Evolutionary conservation across 2,797 vertebrate genomes (phyloP).

Genomic region (Characodon lateralis): DNA sequence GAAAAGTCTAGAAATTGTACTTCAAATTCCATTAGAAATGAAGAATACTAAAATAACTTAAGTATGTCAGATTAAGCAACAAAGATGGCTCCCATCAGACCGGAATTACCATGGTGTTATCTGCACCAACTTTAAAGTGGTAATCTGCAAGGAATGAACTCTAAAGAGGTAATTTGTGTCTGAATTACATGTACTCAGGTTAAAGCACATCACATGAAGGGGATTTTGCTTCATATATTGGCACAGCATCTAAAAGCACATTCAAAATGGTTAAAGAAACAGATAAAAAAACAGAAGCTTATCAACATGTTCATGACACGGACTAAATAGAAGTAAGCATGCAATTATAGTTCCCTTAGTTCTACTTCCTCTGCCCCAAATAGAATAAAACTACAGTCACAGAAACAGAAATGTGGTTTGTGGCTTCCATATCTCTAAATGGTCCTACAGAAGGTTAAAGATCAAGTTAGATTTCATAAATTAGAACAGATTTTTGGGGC

Average conservation of each 20-base stretch:
- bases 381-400: background rate
- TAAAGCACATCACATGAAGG: background rate
- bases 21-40: background rate
- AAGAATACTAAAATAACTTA: background rate
- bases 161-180: background rate
- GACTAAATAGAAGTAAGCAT: background rate
- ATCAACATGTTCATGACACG: background rate
- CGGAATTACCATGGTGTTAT: slow-evolving; percentile 1
- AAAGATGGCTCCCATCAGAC: slow-evolving; percentile 13
- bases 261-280: background rate
- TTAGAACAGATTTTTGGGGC: background rate
- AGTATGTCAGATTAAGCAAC: background rate
- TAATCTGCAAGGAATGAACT: background rate
- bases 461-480: background rate
- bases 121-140: background rate
- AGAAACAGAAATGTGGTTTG: background rate
- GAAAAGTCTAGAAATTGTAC: background rate
- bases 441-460: background rate
- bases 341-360: background rate
- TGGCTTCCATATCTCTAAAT: background rate
- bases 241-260: background rate
- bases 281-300: background rate
- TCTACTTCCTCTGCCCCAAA: background rate
- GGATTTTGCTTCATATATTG: slow-evolving; percentile 5
- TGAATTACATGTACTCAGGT: slow-evolving; percentile 3